A percentile compares a stretch with the other conserved stretches of the same genome.
Conservation (phyloP, 2,888 invertebrate species). For the Eilema caniola region DNA sequence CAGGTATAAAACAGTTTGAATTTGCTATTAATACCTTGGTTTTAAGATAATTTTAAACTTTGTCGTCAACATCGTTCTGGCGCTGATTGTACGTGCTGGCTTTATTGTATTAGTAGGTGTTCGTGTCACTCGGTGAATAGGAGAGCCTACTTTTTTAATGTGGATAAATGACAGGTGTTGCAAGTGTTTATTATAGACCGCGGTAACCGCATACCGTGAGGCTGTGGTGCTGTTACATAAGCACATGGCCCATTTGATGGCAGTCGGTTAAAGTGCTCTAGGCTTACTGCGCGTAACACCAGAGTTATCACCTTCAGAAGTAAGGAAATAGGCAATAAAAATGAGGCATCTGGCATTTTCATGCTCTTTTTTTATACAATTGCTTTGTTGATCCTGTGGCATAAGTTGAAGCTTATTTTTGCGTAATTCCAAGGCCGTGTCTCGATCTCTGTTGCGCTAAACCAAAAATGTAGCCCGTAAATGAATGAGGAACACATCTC, state of each 20-base stretch:
- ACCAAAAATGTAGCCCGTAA: not conserved
- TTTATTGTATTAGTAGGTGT: not conserved
- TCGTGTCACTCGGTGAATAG: not conserved
- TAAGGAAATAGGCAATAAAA: not conserved
- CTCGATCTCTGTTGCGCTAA: not conserved
- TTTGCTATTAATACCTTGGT: too few species aligned
- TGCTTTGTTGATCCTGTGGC: not conserved
- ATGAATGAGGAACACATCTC: too few species aligned
- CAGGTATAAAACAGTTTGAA: too few species aligned
- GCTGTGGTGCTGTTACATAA: not conserved
- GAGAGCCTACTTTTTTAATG: not conserved
- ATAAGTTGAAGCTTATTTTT: too few species aligned
- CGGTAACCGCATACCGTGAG: not conserved
- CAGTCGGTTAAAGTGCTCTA: not conserved
- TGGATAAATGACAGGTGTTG: not conserved
- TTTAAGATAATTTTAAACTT: too few species aligned
- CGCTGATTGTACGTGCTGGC: constrained; percentile 2
- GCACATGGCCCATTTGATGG: constrained; percentile 4
- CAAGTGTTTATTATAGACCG: not conserved
- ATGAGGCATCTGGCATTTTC: not conserved
- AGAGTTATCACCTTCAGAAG: not conserved
- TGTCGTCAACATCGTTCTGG: too few species aligned
- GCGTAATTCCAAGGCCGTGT: too few species aligned
- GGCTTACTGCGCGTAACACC: not conserved
- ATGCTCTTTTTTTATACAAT: not conserved